phyloP scores from a whole-genome alignment of 1,140 invertebrate genomes.

The Nasonia vitripennis region DNA sequence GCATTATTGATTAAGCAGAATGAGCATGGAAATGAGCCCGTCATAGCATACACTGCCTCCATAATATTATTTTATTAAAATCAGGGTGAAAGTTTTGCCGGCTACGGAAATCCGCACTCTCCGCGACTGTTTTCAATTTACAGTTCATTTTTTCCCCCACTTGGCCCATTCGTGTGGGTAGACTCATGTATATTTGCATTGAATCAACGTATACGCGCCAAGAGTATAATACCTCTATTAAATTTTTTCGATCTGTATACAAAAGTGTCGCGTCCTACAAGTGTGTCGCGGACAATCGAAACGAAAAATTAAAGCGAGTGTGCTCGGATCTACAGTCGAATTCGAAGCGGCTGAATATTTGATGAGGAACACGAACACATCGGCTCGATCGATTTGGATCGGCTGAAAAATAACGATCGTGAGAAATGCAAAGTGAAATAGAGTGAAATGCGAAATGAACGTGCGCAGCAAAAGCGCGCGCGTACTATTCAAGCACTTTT shows the following conservation, averaged over 20 bases:
- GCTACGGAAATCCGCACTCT: neutral
- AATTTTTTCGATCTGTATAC: too few species aligned
- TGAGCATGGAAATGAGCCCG: neutral
- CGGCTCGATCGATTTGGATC: neutral
- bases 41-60: neutral
- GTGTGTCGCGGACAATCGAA: too few species aligned
- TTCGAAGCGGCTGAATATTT: too few species aligned
- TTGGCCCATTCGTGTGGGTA: neutral
- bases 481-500: neutral
- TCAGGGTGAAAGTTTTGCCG: slow-evolving; percentile 14
- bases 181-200: neutral
- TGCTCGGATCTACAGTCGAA: too few species aligned
- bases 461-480: neutral
- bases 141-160: neutral
- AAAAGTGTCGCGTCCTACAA: too few species aligned
- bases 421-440: neutral
- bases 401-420: neutral
- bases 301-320: too few species aligned
- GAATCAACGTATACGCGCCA: too few species aligned
- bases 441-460: neutral
- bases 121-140: neutral
- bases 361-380: too few species aligned
- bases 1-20: neutral
- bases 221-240: too few species aligned
- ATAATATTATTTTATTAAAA: slow-evolving; percentile 15